Evolutionary conservation across 2,113 vertebrate genomes (phyloP).

Genomic region (Psilopsiagon aymara): DNA sequence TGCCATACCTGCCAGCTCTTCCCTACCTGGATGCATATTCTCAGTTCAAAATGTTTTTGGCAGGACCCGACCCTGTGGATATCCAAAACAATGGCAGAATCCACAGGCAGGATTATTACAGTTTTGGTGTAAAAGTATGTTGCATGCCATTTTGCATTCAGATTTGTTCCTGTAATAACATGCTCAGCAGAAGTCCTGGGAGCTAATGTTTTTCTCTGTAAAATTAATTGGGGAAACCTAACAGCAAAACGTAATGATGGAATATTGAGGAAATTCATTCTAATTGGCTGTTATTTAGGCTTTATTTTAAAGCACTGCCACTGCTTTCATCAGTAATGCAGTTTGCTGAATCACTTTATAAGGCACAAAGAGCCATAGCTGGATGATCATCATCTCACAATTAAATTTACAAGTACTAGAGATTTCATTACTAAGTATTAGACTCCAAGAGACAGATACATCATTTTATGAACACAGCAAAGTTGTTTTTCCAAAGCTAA

Average conservation of each 20-base stretch:
- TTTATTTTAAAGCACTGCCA: background rate
- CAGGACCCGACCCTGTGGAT: background rate
- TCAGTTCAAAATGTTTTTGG: background rate
- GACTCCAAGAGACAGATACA: background rate
- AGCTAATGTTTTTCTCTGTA: background rate
- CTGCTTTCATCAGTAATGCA: background rate
- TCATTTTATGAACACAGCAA: background rate
- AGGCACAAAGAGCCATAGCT: background rate
- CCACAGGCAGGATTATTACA: background rate
- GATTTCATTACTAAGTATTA: background rate
- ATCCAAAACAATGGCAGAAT: background rate
- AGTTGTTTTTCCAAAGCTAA: background rate
- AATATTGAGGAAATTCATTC: conserved; percentile 11
- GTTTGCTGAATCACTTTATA: background rate
- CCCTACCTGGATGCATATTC: background rate
- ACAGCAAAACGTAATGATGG: background rate
- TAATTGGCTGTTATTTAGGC: background rate
- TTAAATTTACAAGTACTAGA: background rate
- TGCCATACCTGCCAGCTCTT: background rate
- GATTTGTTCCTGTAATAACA: background rate
- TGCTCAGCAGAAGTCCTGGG: background rate
- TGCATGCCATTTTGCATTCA: background rate
- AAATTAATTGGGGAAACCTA: background rate
- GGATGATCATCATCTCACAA: background rate
- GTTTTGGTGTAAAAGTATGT: background rate